Base-by-base conservation (phyloP, 2,888 invertebrate species). In the Erebia ligea region DNA sequence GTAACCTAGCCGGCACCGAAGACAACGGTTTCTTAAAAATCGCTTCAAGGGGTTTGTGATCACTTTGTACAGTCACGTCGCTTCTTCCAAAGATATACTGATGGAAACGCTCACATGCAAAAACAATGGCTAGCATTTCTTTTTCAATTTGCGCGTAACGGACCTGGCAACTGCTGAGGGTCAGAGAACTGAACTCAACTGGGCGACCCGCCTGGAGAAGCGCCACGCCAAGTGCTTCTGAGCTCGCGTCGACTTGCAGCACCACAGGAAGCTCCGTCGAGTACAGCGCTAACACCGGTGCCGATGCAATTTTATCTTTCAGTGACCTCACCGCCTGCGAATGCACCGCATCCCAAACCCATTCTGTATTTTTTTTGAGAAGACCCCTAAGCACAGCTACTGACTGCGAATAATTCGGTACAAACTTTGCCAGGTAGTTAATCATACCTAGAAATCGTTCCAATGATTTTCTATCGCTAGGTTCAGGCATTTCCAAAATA, bases 11-110 rank as follows among this genome's bases (percentile, higher is more conserved):
- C 0, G 80, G 79, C 1, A 77, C 72, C 1, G 73, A 66, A 9
- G 67, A 67, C 3, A 80, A 67, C 0, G 78, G 58, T 54, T 80
- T 81, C 34, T 73, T 78, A 69, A 80, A 81, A 13, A 81, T 34
- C 0, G 72, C 63, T 59, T 80, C 79, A 0, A 81, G 66, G 0
- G 81, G 81, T 17, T 81, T 81, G 34, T 81, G 81, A 52, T 82
- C 81, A 0, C 76, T 76, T 34, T 82, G n/a, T n/a, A 58, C 25
- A 3, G 34, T 34, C 1, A 58, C 40, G 9, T 58, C 34, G 8
- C 10, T 11, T n/a, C 58, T 21, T 0, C 58, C 58, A 34, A 34
- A 58, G 34, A 58, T n/a, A 34, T 58, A 58, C 9, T 58, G 58
- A 9, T 58, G 58, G 13, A 58, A 58, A 25, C 58, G 25, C 34